Evolutionary conservation across 64 coral and sea anemone species (phyloP), one percentile per base, ranked within the genome.

Genomic region (Catalaphyllia jardinei): DNA sequence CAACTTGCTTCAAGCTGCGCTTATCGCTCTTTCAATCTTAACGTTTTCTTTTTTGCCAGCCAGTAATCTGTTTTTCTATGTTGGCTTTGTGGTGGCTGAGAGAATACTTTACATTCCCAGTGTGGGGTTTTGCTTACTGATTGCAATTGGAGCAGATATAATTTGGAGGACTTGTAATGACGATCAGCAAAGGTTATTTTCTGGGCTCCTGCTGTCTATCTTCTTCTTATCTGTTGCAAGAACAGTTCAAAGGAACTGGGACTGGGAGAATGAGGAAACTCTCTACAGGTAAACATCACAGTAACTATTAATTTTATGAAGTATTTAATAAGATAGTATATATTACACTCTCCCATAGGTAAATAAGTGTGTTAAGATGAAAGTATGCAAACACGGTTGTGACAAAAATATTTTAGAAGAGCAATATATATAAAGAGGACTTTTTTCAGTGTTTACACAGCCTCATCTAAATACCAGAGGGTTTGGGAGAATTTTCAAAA

Each of bases 51-150:
- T 96, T 62, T 22, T 96, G 6, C 94, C 94, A 74, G 94, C 94
- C 1, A 87, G 73, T 22, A 96, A 96, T 22, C 29, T 96, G 62
- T 96, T 96, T 96, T 96, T 96, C 94, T 96, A 96, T 78, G 94
- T 96, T 71, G 94, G 94, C 0, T 96, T 96, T 72, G 94, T 96
- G 11, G 89, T 96, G 19, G 94, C 94, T 10, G 94, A 96, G 29
- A 81, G 94, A 67, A 91, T 96, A 52, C 81, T 96, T 19, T 96
- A 96, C 62, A 93, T 96, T 77, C 94, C 94, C 8, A 96, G 94
- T 91, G 76, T 96, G 29, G 94, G 94, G 0, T 93, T 88, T 91
- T 96, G 94, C 62, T 72, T 96, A 38, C 63, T 96, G 86, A 73
- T 74, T 87, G 94, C 87, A 0, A 31, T 96, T 18, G 94, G 94